Percentiles rank a stretch among this genome's conserved stretches.
These are phyloP conservation scores for Pyrochroa serraticornis DNA, from an alignment of 2,888 invertebrate genomes.

Conservation along the genomic window DNA sequence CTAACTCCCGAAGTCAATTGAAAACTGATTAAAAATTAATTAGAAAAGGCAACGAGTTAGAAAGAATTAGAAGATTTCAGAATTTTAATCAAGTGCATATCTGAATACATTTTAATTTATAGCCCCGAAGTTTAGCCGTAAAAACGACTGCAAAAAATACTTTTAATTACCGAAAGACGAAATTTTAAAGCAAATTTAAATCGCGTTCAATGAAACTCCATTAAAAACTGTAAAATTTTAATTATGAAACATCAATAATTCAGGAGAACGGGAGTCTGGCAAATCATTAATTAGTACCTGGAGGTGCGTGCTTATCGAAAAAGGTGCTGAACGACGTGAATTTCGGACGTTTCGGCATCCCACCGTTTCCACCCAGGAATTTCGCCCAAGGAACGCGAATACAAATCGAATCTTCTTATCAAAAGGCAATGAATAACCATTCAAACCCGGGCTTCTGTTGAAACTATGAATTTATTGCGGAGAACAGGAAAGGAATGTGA, in stretches of 20 bases:
- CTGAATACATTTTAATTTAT: slow-evolving; percentile 35
- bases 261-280: not conserved
- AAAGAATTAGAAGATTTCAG: slow-evolving; percentile 27
- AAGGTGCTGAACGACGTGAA: slow-evolving; percentile 11
- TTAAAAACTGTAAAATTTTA: slow-evolving; percentile 18
- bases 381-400: slow-evolving; percentile 17
- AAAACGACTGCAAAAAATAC: slow-evolving; percentile 17
- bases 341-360: slow-evolving; percentile 14
- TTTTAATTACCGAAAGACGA: slow-evolving; percentile 16
- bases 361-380: slow-evolving; percentile 19
- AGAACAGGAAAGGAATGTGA: slow-evolving; percentile 19
- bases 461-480: slow-evolving; percentile 34
- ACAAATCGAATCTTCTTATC: slow-evolving; percentile 30
- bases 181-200: slow-evolving; percentile 22
- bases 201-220: slow-evolving; percentile 13
- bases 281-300: slow-evolving; percentile 10
- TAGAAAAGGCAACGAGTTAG: slow-evolving; percentile 22
- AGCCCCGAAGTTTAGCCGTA: slow-evolving; percentile 9
- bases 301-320: not conserved
- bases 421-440: slow-evolving; percentile 33
- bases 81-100: slow-evolving; percentile 35
- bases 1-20: slow-evolving; percentile 7
- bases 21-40: slow-evolving; percentile 36
- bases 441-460: slow-evolving; percentile 25
- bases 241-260: slow-evolving; percentile 13